These are phyloP conservation scores for Andinoacara biseriatus DNA, from an alignment of 2,113 vertebrate species.

Conservation along the genomic window DNA sequence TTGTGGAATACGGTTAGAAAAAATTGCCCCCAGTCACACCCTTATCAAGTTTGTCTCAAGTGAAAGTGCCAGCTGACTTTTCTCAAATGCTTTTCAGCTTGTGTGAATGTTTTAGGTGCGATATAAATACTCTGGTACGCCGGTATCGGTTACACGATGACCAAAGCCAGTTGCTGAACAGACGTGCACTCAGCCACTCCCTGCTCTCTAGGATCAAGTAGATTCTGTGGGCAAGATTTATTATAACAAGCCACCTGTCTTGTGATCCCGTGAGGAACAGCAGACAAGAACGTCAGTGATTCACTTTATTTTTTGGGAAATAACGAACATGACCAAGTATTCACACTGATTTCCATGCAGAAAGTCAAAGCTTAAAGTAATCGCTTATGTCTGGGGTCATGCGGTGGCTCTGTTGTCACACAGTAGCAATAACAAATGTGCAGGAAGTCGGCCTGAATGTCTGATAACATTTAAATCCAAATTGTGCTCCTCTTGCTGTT, in stretches of 20 bases:
- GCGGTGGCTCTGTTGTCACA: background rate
- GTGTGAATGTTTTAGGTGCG: background rate
- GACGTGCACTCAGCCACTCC: conserved; percentile 41
- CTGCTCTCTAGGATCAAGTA: conserved; percentile 31
- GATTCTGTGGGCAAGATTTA: conserved; percentile 11
- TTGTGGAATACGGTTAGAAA: background rate
- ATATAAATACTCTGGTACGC: conserved; percentile 63
- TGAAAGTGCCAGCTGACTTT: conserved; percentile 40
- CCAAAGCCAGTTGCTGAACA: conserved; percentile 61
- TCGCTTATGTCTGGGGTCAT: background rate
- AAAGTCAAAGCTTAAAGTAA: background rate
- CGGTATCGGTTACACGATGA: conserved; percentile 53
- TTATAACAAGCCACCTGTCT: conserved; percentile 32
- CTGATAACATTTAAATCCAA: background rate
- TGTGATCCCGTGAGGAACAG: background rate
- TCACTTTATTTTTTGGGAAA: background rate
- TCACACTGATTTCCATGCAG: background rate
- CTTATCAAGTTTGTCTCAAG: conserved; percentile 3
- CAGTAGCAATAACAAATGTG: background rate
- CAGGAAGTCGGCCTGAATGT: background rate
- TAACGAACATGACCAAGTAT: background rate
- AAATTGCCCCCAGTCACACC: background rate
- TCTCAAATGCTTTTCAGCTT: conserved; percentile 31
- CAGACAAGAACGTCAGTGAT: background rate
- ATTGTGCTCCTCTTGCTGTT: background rate